Conservation (phyloP, 2,113 vertebrate species). For the Laterallus jamaicensis region DNA sequence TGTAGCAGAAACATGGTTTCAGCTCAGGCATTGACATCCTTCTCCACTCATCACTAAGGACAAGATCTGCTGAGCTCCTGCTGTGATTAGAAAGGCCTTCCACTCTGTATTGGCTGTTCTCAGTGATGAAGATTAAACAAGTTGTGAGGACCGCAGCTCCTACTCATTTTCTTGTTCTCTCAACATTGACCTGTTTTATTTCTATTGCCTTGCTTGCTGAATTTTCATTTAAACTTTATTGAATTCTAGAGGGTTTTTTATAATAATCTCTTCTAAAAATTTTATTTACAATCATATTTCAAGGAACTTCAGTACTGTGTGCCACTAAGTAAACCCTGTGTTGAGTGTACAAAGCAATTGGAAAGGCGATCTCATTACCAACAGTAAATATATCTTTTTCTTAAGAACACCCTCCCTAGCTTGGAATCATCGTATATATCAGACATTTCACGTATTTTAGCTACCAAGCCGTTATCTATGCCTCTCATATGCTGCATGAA, state of each 20-base stretch:
- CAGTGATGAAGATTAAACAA: not conserved
- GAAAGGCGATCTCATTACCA: not conserved
- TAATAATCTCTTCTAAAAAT: not conserved
- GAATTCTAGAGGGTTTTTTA: not conserved
- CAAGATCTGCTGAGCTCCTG: not conserved
- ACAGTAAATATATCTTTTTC: not conserved
- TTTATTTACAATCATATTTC: not conserved
- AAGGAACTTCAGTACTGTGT: not conserved
- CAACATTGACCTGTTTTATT: not conserved
- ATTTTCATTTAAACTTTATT: not conserved
- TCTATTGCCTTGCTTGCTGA: not conserved
- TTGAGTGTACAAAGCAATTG: not conserved
- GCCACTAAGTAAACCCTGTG: fast-evolving
- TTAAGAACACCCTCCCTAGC: not conserved
- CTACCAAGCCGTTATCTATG: not conserved
- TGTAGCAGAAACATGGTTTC: not conserved
- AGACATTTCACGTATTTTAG: not conserved
- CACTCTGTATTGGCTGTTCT: not conserved
- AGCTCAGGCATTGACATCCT: fast-evolving
- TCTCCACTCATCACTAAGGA: not conserved
- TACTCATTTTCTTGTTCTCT: not conserved
- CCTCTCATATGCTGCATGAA: not conserved
- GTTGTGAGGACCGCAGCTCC: not conserved
- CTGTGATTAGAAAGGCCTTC: not conserved
- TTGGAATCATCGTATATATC: not conserved